These are phyloP conservation scores for Boloria selene DNA, from an alignment of 2,888 invertebrate genomes.

Conservation along the genomic window DNA sequence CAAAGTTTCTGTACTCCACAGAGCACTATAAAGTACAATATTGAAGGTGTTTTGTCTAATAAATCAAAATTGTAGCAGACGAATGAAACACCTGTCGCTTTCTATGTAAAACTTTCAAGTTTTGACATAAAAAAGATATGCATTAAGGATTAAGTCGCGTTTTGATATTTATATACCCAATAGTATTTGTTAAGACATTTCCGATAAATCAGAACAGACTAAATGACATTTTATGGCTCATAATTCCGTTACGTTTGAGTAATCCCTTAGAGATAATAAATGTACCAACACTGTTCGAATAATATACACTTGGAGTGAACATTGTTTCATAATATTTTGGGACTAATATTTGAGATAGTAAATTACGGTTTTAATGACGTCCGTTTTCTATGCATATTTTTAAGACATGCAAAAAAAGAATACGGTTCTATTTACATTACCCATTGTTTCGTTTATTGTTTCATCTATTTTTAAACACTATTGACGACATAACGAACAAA, in stretches of 20 bases:
- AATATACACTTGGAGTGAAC: slow-evolving; percentile 1
- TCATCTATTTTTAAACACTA: slow-evolving; percentile 20
- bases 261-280: slow-evolving; percentile 16
- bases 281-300: slow-evolving; percentile 13
- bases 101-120: not conserved
- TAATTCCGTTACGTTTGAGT: slow-evolving; percentile 18
- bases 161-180: not conserved
- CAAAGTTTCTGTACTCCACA: slow-evolving; percentile 21
- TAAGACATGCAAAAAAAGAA: slow-evolving; percentile 7
- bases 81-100: not conserved
- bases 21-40: slow-evolving; percentile 12
- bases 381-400: slow-evolving; percentile 10
- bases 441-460: slow-evolving; percentile 15
- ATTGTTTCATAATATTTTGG: not conserved
- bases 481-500: slow-evolving; percentile 15
- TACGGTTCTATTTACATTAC: slow-evolving; percentile 10
- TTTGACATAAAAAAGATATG: not conserved
- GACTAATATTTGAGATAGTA: not conserved
- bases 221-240: slow-evolving; percentile 21
- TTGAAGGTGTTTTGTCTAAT: slow-evolving; percentile 5
- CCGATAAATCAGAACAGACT: slow-evolving; percentile 1
- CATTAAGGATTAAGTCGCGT: not conserved
- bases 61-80: slow-evolving; percentile 15
- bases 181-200: slow-evolving; percentile 5
- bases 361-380: not conserved